Conservation (phyloP, 2,888 invertebrate genomes). For the Glaucopsyche alexis region DNA sequence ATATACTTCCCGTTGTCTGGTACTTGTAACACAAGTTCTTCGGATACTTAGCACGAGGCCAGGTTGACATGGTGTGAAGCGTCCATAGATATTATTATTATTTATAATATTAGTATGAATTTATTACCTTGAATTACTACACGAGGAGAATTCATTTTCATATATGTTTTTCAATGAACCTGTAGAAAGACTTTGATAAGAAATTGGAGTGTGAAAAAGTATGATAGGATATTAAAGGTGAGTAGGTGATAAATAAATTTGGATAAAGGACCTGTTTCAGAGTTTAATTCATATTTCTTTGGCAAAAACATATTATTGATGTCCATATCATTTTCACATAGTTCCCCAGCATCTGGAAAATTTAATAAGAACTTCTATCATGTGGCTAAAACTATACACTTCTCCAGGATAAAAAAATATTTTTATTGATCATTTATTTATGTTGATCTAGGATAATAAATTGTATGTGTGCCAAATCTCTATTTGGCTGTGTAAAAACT, state of each 20-base stretch:
- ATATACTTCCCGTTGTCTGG: too few species aligned
- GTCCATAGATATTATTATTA: too few species aligned
- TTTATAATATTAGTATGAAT: too few species aligned
- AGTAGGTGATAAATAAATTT: not conserved
- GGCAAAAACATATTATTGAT: conserved; percentile 62
- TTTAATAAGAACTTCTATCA: not conserved
- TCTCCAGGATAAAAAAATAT: too few species aligned
- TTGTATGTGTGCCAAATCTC: not conserved
- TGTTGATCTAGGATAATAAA: too few species aligned
- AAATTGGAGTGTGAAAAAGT: conserved; percentile 38
- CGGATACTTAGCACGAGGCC: too few species aligned
- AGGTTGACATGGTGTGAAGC: too few species aligned
- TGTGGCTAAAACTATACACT: too few species aligned
- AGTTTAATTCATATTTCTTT: conserved; percentile 41
- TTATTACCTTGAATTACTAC: conserved; percentile 7
- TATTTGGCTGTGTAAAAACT: too few species aligned
- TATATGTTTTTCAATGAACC: conserved; percentile 30
- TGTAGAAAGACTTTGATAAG: conserved; percentile 30
- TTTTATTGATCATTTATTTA: too few species aligned
- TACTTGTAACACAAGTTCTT: too few species aligned
- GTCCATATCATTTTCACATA: conserved; percentile 61
- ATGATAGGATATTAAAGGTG: conserved; percentile 25
- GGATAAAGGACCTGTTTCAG: conserved; percentile 52
- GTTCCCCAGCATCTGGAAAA: conserved; percentile 56
- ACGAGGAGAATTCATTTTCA: conserved; percentile 26